Evolutionary conservation across 2,888 invertebrate species (phyloP).

Genomic region (Clivina fossor): DNA sequence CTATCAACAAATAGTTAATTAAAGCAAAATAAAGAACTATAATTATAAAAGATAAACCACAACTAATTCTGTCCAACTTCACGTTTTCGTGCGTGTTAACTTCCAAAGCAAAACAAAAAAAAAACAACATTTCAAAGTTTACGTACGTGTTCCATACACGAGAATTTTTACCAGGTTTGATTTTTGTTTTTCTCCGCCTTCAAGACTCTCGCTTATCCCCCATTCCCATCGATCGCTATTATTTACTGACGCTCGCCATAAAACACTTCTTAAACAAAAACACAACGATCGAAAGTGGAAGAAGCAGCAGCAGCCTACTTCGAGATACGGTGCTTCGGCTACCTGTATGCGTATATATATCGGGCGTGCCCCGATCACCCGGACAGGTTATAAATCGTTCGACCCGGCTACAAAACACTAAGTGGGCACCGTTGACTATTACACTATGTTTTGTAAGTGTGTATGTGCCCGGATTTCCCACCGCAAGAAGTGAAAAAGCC

Average conservation of each 20-base stretch:
- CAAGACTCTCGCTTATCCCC: too few species aligned
- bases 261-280: constrained; percentile 21
- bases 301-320: neutral
- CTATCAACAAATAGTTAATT: too few species aligned
- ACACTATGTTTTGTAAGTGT: constrained; percentile 3
- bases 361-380: neutral
- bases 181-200: too few species aligned
- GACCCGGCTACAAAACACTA: constrained; percentile 24
- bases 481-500: constrained; percentile 19
- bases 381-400: constrained; percentile 30
- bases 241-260: constrained; percentile 25
- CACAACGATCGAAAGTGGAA: neutral
- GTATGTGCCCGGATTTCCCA: constrained; percentile 20
- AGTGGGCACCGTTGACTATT: constrained; percentile 18
- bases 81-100: too few species aligned
- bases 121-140: neutral
- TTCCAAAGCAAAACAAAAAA: too few species aligned
- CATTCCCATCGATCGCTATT: constrained; percentile 23
- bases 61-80: too few species aligned
- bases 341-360: neutral
- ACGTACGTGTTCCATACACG: too few species aligned
- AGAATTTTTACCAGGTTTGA: too few species aligned
- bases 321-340: neutral
- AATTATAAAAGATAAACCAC: too few species aligned
- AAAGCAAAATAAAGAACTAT: too few species aligned